Evolutionary conservation across 2,888 invertebrate genomes (phyloP).

Genomic region (Eurois occulta): DNA sequence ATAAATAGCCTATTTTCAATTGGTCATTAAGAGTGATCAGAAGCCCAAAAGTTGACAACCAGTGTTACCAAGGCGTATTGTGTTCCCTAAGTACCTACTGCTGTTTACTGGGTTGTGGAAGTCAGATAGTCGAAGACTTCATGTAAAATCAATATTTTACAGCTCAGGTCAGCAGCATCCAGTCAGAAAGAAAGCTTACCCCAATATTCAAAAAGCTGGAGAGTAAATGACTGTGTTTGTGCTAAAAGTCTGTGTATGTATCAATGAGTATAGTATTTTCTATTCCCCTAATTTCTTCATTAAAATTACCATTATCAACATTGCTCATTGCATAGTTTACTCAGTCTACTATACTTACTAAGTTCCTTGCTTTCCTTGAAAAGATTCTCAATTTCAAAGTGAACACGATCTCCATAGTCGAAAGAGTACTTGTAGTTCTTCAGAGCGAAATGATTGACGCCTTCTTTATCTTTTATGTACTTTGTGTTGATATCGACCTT

Average conservation of each 20-base stretch:
- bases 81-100: neutral
- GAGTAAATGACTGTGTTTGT: neutral
- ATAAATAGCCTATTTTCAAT: neutral
- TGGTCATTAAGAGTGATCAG: too few relatives aligned
- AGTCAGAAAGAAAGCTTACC: neutral
- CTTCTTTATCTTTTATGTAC: slow-evolving; percentile 80
- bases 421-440: slow-evolving; percentile 85
- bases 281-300: too few relatives aligned
- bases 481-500: slow-evolving; percentile 83
- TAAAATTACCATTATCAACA: too few relatives aligned
- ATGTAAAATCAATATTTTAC: too few relatives aligned
- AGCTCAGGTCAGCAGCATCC: neutral
- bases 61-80: neutral
- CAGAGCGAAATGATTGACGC: slow-evolving; percentile 79
- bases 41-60: neutral
- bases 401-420: slow-evolving; percentile 84
- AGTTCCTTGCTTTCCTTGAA: slow-evolving; percentile 86
- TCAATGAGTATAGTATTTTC: neutral
- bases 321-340: neutral
- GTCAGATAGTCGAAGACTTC: neutral
- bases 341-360: slow-evolving; percentile 77
- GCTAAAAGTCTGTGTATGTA: neutral
- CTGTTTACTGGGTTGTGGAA: neutral
- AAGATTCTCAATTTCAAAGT: slow-evolving; percentile 83
- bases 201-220: neutral